phyloP scores from a whole-genome alignment of 2,888 invertebrate species.

The Chironomus tentans region DNA sequence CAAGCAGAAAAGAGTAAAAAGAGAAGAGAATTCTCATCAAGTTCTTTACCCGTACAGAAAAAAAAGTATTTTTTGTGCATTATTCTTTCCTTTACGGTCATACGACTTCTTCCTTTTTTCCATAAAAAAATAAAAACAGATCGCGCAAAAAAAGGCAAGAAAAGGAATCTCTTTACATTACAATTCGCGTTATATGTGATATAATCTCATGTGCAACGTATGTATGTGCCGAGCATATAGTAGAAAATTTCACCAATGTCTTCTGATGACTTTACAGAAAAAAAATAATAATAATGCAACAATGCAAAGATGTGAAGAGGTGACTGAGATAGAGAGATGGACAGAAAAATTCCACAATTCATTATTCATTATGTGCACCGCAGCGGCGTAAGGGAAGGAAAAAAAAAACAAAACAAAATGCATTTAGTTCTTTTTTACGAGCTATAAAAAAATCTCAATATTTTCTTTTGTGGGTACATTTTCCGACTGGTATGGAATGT shows the following conservation, averaged over 20 bases:
- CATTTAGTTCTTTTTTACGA: conserved; percentile 2
- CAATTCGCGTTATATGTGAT: neutral
- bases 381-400: neutral
- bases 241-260: neutral
- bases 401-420: neutral
- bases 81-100: conserved; percentile 1
- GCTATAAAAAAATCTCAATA: neutral
- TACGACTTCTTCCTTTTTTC: conserved; percentile 8
- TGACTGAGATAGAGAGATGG: neutral
- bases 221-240: neutral
- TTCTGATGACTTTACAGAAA: neutral
- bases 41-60: neutral
- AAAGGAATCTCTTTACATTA: neutral
- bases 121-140: neutral
- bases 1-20: neutral
- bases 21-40: neutral
- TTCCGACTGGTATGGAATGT: no score
- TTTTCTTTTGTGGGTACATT: neutral
- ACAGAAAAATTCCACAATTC: neutral
- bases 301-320: neutral
- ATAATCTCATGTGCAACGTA: neutral
- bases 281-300: neutral
- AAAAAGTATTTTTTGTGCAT: neutral
- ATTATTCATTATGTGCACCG: neutral
- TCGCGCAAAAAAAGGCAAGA: neutral